Evolutionary conservation across 2,113 vertebrate genomes (phyloP).

Genomic region (Limanda limanda): DNA sequence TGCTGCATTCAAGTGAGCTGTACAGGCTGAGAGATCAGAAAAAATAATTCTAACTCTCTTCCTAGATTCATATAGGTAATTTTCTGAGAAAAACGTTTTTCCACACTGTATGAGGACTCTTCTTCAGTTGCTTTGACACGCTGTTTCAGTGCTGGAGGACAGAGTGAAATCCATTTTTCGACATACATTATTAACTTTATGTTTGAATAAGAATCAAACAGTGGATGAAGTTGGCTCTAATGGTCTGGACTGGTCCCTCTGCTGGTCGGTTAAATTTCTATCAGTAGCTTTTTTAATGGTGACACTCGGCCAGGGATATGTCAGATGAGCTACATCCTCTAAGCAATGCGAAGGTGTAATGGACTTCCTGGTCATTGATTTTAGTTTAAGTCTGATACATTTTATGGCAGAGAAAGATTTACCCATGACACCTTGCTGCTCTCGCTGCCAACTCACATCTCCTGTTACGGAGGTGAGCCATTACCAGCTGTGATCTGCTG

Average conservation of each 20-base stretch:
- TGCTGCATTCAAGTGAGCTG: too few species aligned
- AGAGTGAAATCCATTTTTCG: background rate
- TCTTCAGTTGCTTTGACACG: background rate
- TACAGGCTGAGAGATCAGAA: too few species aligned
- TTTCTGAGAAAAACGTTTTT: background rate
- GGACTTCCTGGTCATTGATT: slow-evolving; percentile 12
- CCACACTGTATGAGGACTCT: background rate
- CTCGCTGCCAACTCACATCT: slow-evolving; percentile 20
- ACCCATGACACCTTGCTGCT: slow-evolving; percentile 31
- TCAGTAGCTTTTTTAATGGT: background rate
- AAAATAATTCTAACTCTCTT: too few species aligned
- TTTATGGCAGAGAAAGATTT: slow-evolving; percentile 22
- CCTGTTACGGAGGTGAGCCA: slow-evolving; percentile 53
- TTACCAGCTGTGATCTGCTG: slow-evolving; percentile 39
- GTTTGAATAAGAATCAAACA: background rate
- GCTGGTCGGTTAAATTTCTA: background rate
- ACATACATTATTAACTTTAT: background rate
- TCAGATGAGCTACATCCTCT: background rate
- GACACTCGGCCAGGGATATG: background rate
- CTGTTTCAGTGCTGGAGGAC: background rate
- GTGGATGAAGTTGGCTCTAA: background rate
- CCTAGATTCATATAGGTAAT: background rate
- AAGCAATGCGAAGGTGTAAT: background rate
- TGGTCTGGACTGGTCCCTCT: background rate
- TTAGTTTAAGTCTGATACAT: slow-evolving; percentile 19